These are phyloP conservation scores for Caenorhabditis imperialis DNA, from an alignment of 2,888 invertebrate genomes.

Conservation along the genomic window DNA sequence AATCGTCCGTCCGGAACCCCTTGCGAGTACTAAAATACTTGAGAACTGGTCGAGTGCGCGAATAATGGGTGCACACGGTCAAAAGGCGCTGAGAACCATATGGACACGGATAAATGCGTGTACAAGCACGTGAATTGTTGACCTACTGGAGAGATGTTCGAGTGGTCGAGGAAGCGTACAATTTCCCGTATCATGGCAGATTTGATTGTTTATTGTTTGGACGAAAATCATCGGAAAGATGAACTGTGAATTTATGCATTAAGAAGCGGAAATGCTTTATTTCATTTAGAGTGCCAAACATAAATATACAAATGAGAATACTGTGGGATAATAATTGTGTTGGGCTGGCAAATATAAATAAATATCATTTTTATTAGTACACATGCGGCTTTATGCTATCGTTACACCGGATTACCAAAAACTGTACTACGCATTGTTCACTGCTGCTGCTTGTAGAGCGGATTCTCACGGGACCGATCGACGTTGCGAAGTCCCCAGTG, in stretches of 20 bases:
- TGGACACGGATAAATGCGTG: conserved; percentile 56
- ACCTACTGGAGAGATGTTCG: conserved; percentile 16
- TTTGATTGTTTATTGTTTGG: conserved; percentile 43
- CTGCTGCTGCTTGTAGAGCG: conserved; percentile 21
- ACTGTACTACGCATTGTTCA: conserved; percentile 15
- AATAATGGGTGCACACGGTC: conserved; percentile 50
- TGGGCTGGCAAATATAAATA: conserved; percentile 1
- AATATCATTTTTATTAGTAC: not conserved
- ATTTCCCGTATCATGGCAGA: conserved; percentile 30
- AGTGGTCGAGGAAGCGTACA: conserved; percentile 11
- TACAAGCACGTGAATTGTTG: conserved; percentile 48
- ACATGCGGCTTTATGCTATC: no score
- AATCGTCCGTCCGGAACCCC: conserved; percentile 20
- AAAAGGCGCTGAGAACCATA: conserved; percentile 47
- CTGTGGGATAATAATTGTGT: no score
- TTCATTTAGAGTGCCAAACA: no score
- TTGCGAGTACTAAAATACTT: conserved; percentile 14
- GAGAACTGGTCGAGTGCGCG: conserved; percentile 40
- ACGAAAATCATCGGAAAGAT: not conserved
- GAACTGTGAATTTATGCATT: not conserved
- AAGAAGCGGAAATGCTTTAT: no score
- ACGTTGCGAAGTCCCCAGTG: conserved; percentile 47
- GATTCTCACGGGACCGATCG: conserved; percentile 35
- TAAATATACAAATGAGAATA: no score
- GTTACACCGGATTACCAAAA: conserved; percentile 36